Percentiles rank a stretch among this genome's conserved stretches.
These are phyloP conservation scores for Periophthalmus modestus DNA, from an alignment of 2,113 vertebrate genomes.

Conservation along the genomic window DNA sequence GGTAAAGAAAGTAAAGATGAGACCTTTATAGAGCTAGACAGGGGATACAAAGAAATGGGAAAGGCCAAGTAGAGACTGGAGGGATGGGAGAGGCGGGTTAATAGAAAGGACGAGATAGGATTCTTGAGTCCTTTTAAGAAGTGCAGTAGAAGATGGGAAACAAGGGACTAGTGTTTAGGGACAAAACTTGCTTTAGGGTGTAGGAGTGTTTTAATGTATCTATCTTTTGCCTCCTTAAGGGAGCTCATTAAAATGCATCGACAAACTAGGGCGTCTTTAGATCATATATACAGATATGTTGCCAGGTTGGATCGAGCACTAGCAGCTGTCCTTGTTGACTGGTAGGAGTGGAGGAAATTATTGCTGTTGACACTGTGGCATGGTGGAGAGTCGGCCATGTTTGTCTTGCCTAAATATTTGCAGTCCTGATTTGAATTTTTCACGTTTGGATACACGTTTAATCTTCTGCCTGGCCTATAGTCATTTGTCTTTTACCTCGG, in stretches of 20 bases:
- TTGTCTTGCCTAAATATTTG: slow-evolving; percentile 10
- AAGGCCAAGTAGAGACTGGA: slow-evolving; percentile 6
- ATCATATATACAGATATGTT: slow-evolving; percentile 22
- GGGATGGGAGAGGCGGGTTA: slow-evolving; percentile 5
- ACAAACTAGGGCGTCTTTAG: slow-evolving; percentile 42
- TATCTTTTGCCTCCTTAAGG: slow-evolving; percentile 41
- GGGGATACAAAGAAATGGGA: slow-evolving; percentile 9
- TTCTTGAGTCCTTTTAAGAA: slow-evolving; percentile 12
- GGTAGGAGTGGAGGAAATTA: not conserved
- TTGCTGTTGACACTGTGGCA: slow-evolving; percentile 11
- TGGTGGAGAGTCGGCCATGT: not conserved
- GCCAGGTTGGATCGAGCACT: slow-evolving; percentile 13
- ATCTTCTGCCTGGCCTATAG: not conserved
- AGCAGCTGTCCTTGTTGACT: slow-evolving; percentile 19
- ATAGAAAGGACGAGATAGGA: slow-evolving; percentile 8
- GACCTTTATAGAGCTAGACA: slow-evolving; percentile 5
- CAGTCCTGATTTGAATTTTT: not conserved
- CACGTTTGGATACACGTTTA: slow-evolving; percentile 7
- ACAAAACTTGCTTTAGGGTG: slow-evolving; percentile 29
- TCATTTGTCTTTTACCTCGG: slow-evolving; percentile 14
- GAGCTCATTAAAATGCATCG: slow-evolving; percentile 56
- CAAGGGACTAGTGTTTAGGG: slow-evolving; percentile 20
- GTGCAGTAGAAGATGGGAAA: slow-evolving; percentile 19
- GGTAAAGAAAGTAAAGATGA: slow-evolving; percentile 8
- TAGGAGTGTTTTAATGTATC: slow-evolving; percentile 37